Conservation (phyloP, 1,140 invertebrate genomes). For the Brachionus plicatilis region DNA sequence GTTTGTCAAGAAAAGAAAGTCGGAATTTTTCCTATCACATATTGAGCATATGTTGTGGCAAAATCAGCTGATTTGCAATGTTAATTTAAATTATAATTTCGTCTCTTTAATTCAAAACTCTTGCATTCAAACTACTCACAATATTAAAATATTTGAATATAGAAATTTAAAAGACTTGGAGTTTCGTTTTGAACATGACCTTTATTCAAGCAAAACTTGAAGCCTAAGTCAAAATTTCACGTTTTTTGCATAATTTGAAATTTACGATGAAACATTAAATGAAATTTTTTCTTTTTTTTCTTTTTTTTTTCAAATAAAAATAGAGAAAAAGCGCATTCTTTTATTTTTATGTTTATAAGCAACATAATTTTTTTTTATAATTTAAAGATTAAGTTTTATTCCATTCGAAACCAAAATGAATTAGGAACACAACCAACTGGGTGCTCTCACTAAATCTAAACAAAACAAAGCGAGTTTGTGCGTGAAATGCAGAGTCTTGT, state of each 20-base stretch:
- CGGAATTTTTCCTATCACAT: background rate
- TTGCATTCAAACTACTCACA: background rate
- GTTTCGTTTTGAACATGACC: background rate
- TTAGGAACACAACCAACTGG: background rate
- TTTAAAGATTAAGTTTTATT: background rate
- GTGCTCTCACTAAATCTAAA: background rate
- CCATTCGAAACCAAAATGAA: slow-evolving; percentile 21
- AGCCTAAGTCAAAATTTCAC: background rate
- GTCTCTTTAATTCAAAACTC: background rate
- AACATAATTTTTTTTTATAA: slow-evolving; percentile 6
- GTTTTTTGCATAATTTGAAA: slow-evolving; percentile 18
- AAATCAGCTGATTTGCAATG: background rate
- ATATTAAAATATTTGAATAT: background rate
- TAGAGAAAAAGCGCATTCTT: background rate
- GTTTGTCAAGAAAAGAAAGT: background rate
- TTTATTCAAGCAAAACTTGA: background rate
- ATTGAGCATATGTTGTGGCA: background rate
- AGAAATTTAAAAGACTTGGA: background rate
- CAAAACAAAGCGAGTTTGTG: background rate
- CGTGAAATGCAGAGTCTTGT: background rate
- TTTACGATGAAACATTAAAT: slow-evolving; percentile 1
- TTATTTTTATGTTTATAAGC: slow-evolving; percentile 25
- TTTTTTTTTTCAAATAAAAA: background rate
- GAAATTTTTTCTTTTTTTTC: background rate
- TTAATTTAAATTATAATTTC: background rate